Base-by-base conservation (phyloP, 2,113 vertebrate genomes). In the Cavia aperea region DNA sequence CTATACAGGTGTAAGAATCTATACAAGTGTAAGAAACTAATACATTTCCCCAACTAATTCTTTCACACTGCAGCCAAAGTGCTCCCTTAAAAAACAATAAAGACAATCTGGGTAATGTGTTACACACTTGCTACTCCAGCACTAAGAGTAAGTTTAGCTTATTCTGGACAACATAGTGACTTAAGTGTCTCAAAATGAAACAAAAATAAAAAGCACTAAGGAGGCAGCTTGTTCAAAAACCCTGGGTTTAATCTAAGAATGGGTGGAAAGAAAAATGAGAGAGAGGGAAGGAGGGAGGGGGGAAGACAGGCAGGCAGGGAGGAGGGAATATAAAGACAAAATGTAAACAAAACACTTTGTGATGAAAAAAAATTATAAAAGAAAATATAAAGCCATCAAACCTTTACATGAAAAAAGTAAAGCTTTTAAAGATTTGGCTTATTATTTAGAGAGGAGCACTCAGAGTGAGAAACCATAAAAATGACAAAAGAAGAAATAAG, bases 21-120 rank as follows among this genome's bases (percentile, higher is more conserved):
- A 58, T 16, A 70, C 1, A 84, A 56, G 36, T 78, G 54, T 0
- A 83, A 31, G 62, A 94, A 84, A 95, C 9, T 65, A 90, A 77
- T 23, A 84, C 9, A 81, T 54, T 73, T 77, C 65, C 90, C 88
- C 75, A 86, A 89, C 1, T 93, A 46, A 92, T 49, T 95, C 56
- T 85, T 85, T 85, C 60, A 88, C 19, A 66, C 0, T 68, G 36
- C 2, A 56, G n/a, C 24, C 13, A 89, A 18, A 82, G 0, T 92
- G 49, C 29, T 58, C 33, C n/a, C 56, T 58, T n/a, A 63, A 87
- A 81, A 90, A 63, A 81, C 26, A 81, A 81, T 21, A 56, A 81
- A 58, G 39, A 78, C 46, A 77, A 77, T 13, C 24, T 77, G 46
- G 46, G 15, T 31, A 26, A 1, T 26, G 14, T 31, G 46, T 13